Conservation (phyloP, 2,888 invertebrate species). For the Tipula vernalis region DNA sequence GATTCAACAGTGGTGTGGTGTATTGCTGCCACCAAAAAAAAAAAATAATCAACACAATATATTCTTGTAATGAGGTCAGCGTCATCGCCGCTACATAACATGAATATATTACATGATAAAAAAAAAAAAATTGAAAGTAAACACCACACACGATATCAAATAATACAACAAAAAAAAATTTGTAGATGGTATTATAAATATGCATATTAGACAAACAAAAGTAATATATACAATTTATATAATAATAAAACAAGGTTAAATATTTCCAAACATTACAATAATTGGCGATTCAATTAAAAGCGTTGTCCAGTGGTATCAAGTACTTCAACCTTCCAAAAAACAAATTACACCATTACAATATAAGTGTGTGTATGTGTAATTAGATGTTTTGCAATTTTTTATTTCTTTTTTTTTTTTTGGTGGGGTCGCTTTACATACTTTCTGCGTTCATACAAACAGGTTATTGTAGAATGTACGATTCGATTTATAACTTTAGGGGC, state of each 20-base stretch:
- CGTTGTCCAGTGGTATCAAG: neutral
- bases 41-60: neutral
- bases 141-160: neutral
- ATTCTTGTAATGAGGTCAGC: neutral
- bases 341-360: neutral
- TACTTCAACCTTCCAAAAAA: neutral
- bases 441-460: neutral
- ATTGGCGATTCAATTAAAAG: neutral
- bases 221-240: neutral
- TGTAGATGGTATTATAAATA: neutral
- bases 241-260: neutral
- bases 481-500: neutral
- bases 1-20: neutral
- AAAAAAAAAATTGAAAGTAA: neutral
- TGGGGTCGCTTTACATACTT: neutral
- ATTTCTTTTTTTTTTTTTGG: too few relatives aligned
- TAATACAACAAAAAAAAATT: neutral
- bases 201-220: conserved; percentile 4
- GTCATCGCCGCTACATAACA: neutral
- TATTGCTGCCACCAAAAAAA: neutral
- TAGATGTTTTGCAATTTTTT: neutral
- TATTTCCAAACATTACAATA: neutral
- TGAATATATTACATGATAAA: neutral
- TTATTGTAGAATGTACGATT: neutral
- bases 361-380: neutral